Evolutionary conservation across 2,888 invertebrate species (phyloP), one percentile per base, ranked within the genome.

Genomic region (Steromphala cineraria): DNA sequence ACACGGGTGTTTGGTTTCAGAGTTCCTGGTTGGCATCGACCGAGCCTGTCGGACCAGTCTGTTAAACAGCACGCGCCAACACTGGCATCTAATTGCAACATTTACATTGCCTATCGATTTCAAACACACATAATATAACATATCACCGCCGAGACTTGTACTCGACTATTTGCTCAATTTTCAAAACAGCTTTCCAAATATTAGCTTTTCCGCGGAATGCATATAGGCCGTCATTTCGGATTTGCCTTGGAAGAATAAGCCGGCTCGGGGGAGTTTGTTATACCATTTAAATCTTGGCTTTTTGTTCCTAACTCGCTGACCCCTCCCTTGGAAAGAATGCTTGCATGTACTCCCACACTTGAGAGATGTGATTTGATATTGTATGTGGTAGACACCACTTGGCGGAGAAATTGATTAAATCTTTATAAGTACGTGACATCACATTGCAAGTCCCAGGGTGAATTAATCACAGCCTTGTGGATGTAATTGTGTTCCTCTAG

Each of bases 91-190:
- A 62, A 78, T 56, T 78, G 78, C 62, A 78, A 62, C 78, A 62
- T 78, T 62, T 78, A 78, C 62, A 56, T 67, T 62, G 67, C 24
- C 40, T 46, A 78, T 78, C 62, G 78, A 78, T 78, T 78, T 55
- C 36, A 78, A 78, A 78, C 78, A 46, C 78, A 55, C 78, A 71
- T 71, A 71, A 71, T 71, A 71, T 71, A 71, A 71, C 71, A 71
- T 71, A 71, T 71, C 71, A 36, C 71, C 19, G 19, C 71, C 31
- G 40, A 28, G 71, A 36, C 71, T 40, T 71, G 71, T 71, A 19
- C 71, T 13, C 19, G 31, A 36, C 31, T 71, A 36, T 71, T 71
- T 71, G 71, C 71, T 71, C 71, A 71, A 71, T 71, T 71, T 71
- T 40, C 71, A 71, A 71, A 71, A 71, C 71, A 71, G 71, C 71